These are phyloP conservation scores for Trissolcus basalis DNA, from an alignment of 1,140 invertebrate species.

Conservation along the genomic window DNA sequence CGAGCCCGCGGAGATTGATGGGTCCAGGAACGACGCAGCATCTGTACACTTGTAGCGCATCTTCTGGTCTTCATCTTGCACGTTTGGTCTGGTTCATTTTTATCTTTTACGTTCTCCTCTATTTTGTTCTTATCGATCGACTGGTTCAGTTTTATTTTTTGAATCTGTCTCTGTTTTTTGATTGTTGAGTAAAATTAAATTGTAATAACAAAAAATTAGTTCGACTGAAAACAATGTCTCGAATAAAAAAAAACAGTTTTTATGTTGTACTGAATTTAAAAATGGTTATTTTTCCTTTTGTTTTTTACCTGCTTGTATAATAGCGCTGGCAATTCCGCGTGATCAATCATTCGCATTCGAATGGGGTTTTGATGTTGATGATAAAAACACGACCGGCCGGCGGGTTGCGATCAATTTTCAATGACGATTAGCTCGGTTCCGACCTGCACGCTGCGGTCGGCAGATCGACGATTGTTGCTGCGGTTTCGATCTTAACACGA, in stretches of 20 bases:
- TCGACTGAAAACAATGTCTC: too few species aligned
- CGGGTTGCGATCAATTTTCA: conserved; percentile 20
- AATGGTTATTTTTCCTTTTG: too few species aligned
- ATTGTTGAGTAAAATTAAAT: too few species aligned
- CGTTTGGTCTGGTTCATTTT: conserved; percentile 6
- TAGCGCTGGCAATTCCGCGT: conserved; percentile 2
- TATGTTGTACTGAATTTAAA: too few species aligned
- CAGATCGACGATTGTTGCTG: background rate
- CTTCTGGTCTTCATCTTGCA: conserved; percentile 29
- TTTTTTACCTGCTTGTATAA: conserved; percentile 15
- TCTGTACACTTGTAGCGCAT: conserved; percentile 28
- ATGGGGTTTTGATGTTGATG: conserved; percentile 14
- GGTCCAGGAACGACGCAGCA: conserved; percentile 59
- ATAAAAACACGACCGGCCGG: conserved; percentile 17
- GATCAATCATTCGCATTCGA: conserved; percentile 24
- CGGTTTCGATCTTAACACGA: background rate
- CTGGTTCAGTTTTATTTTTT: conserved; percentile 16
- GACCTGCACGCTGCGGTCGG: background rate
- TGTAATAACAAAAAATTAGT: too few species aligned
- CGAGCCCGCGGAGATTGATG: conserved; percentile 72
- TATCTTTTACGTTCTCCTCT: conserved; percentile 8
- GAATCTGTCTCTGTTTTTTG: background rate
- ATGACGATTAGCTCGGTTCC: conserved; percentile 6
- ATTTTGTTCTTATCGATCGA: too few species aligned
- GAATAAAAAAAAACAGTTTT: too few species aligned